Evolutionary conservation across 2,888 invertebrate species (phyloP).

Genomic region (Alcis repandata): DNA sequence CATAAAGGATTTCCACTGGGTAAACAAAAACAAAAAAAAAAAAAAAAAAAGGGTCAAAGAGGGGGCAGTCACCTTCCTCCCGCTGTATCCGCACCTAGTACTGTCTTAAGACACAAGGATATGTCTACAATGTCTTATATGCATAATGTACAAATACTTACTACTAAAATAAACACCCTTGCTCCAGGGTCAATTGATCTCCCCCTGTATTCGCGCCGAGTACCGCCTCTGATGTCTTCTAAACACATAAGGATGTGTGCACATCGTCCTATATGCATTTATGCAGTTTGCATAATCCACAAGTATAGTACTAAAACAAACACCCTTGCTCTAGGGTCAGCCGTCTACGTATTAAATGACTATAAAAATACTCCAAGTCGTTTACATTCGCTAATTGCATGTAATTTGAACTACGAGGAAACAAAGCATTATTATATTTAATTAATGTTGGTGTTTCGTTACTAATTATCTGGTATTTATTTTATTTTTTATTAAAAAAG

Average conservation of each 20-base stretch:
- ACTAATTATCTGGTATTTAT: conserved; percentile 8
- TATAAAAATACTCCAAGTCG: conserved; percentile 4
- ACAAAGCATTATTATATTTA: conserved; percentile 15
- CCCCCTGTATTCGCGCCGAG: no score
- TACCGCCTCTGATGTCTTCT: no score
- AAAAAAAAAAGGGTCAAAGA: no score
- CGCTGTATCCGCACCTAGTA: no score
- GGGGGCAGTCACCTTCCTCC: no score
- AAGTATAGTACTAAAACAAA: background rate
- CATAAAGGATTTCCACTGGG: no score
- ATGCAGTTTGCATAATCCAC: background rate
- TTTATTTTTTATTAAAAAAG: conserved; percentile 1
- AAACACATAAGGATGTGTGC: background rate
- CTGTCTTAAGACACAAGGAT: background rate
- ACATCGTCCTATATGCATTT: background rate
- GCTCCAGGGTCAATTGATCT: conserved; percentile 1
- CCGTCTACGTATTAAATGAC: background rate
- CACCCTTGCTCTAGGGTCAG: background rate
- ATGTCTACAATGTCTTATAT: background rate
- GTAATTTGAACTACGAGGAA: conserved; percentile 17
- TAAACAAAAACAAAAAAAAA: no score
- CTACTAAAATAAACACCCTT: background rate
- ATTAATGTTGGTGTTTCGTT: conserved; percentile 16
- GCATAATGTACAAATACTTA: background rate
- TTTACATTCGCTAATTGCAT: conserved; percentile 14